Evolutionary conservation across 2,888 invertebrate genomes (phyloP).

Genomic region (Aspidapion aeneum): DNA sequence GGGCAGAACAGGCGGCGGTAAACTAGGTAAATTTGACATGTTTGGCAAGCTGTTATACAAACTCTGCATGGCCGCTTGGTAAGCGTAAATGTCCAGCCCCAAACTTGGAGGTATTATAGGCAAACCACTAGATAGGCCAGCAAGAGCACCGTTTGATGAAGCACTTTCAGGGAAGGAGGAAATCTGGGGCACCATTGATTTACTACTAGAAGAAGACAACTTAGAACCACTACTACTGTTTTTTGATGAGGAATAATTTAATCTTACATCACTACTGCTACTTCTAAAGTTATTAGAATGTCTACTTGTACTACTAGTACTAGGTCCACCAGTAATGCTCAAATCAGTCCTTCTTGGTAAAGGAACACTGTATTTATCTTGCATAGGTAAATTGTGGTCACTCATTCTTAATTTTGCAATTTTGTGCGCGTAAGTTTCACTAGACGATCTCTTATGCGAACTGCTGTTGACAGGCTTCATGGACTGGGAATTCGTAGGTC

Average conservation of each 20-base stretch:
- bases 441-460: constrained; percentile 53
- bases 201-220: background rate
- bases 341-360: constrained; percentile 8
- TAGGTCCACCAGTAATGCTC: background rate
- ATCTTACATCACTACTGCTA: background rate
- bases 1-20: constrained; percentile 43
- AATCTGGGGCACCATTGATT: background rate
- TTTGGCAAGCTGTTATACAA: constrained; percentile 42
- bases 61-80: constrained; percentile 50
- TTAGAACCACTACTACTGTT: background rate
- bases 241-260: background rate
- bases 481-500: constrained; percentile 22
- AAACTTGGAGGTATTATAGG: background rate
- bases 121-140: background rate
- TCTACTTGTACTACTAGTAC: background rate
- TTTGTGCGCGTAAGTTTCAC: constrained; percentile 56
- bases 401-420: constrained; percentile 40
- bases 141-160: background rate
- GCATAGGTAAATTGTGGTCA: constrained; percentile 34
- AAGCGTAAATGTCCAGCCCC: constrained; percentile 24
- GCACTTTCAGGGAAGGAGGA: background rate
- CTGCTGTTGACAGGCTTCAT: constrained; percentile 21
- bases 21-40: constrained; percentile 34
- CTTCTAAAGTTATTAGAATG: background rate
- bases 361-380: constrained; percentile 24